Evolutionary conservation across 30 jellyfish, hydroid and myxozoan genomes (phyloP).

Genomic region (Catostylus mosaicus): DNA sequence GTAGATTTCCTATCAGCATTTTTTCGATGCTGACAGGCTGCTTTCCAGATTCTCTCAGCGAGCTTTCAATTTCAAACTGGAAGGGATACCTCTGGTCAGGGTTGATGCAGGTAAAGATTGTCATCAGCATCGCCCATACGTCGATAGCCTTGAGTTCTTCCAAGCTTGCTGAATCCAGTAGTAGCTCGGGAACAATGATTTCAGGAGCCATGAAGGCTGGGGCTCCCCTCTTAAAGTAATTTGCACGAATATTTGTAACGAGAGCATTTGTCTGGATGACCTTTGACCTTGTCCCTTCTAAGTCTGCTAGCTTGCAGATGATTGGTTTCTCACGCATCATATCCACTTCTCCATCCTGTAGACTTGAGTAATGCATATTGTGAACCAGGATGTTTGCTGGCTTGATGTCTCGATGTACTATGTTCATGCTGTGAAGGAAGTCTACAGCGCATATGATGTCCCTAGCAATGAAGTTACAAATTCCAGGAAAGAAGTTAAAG

Average conservation of each 20-base stretch:
- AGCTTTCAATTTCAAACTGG: too few species aligned
- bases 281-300: conserved; percentile 44
- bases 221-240: conserved; percentile 21
- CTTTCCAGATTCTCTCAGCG: too few species aligned
- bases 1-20: too few species aligned
- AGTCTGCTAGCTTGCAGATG: conserved; percentile 43
- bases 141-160: too few species aligned
- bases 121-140: too few species aligned
- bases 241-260: conserved; percentile 13
- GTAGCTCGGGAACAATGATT: too few species aligned
- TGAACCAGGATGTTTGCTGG: conserved; percentile 44
- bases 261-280: conserved; percentile 31
- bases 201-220: conserved; percentile 58
- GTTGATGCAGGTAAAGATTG: too few species aligned
- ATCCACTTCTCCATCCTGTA: conserved; percentile 5
- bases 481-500: conserved; percentile 12
- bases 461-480: conserved; percentile 15
- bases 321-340: conserved; percentile 1
- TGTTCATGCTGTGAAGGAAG: conserved; percentile 14
- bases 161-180: too few species aligned
- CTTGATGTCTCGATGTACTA: conserved; percentile 53
- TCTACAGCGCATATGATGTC: conserved; percentile 20
- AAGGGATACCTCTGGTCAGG: too few species aligned
- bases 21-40: too few species aligned
- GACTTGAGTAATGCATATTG: conserved; percentile 28